Evolutionary conservation across 2,888 invertebrate species (phyloP).

Genomic region (Endotricha flammealis): DNA sequence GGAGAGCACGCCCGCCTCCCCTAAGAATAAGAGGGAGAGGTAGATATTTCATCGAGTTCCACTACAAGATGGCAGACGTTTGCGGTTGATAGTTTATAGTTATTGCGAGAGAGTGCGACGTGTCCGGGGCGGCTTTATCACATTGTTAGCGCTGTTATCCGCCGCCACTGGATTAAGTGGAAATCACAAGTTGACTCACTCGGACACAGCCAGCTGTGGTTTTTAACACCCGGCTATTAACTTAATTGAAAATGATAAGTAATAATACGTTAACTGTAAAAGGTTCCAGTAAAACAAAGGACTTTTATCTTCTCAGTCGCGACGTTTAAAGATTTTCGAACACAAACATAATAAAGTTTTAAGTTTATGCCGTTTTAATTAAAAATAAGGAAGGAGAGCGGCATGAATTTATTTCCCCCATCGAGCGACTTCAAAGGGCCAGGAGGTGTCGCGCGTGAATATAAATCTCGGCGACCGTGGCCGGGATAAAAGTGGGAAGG

Average conservation of each 20-base stretch:
- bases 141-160: constrained; percentile 75
- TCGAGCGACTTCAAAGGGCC: constrained; percentile 70
- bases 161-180: constrained; percentile 67
- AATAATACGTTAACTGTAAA: not conserved
- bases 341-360: constrained; percentile 16
- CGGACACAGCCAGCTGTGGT: constrained; percentile 50
- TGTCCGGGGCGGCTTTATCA: constrained; percentile 70
- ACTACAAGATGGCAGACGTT: constrained; percentile 76
- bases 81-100: constrained; percentile 78
- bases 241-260: too few species aligned
- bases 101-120: constrained; percentile 72
- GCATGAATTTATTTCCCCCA: constrained; percentile 62
- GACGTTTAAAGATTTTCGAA: constrained; percentile 3
- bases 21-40: constrained; percentile 54
- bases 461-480: constrained; percentile 51
- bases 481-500: constrained; percentile 57
- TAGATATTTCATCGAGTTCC: constrained; percentile 65
- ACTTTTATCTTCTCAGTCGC: constrained; percentile 1
- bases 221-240: too few species aligned
- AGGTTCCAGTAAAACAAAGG: constrained; percentile 12
- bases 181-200: constrained; percentile 48
- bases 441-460: constrained; percentile 61
- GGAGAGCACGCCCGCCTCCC: constrained; percentile 37
- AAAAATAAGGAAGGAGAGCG: constrained; percentile 56
- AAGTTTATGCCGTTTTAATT: constrained; percentile 66